Percentiles rank a stretch among this genome's conserved stretches.
Conservation (phyloP, 1,140 invertebrate genomes). For the Platyscapa corneri region DNA sequence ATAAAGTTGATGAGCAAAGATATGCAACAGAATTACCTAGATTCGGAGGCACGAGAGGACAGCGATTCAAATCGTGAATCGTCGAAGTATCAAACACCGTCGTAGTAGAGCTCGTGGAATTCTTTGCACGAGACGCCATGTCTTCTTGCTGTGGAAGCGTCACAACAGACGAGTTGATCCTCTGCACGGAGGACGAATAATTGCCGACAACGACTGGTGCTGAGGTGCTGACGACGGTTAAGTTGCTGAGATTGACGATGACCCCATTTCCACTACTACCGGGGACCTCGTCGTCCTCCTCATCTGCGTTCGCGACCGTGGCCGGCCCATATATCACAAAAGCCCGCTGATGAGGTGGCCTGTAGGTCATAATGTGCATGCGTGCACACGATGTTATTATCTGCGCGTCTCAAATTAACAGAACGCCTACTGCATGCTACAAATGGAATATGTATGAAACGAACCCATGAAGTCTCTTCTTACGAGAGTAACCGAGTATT, state of each 20-base stretch:
- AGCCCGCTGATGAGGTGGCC: constrained; percentile 63
- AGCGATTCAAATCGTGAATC: constrained; percentile 55
- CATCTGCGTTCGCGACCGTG: not conserved
- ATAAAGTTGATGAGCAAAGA: not conserved
- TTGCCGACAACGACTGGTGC: not conserved
- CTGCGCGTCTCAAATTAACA: not conserved
- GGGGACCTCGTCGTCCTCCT: not conserved
- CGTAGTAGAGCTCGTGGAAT: not conserved
- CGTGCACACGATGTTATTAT: not conserved
- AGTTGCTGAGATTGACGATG: not conserved
- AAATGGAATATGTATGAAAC: too few relatives aligned
- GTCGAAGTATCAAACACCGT: constrained; percentile 40
- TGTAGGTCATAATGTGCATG: not conserved
- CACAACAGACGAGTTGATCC: not conserved
- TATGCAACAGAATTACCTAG: constrained; percentile 64
- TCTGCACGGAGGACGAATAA: not conserved
- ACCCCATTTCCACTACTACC: not conserved
- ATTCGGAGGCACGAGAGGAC: constrained; percentile 72
- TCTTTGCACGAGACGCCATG: not conserved
- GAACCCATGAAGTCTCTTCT: too few relatives aligned
- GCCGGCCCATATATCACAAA: constrained; percentile 69
- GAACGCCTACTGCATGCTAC: too few relatives aligned
- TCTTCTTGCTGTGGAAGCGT: not conserved
- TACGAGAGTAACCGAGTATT: too few relatives aligned
- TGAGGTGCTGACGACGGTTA: not conserved